Base-by-base conservation (phyloP, 2,888 invertebrate species). In the Allolobophora icterica region DNA sequence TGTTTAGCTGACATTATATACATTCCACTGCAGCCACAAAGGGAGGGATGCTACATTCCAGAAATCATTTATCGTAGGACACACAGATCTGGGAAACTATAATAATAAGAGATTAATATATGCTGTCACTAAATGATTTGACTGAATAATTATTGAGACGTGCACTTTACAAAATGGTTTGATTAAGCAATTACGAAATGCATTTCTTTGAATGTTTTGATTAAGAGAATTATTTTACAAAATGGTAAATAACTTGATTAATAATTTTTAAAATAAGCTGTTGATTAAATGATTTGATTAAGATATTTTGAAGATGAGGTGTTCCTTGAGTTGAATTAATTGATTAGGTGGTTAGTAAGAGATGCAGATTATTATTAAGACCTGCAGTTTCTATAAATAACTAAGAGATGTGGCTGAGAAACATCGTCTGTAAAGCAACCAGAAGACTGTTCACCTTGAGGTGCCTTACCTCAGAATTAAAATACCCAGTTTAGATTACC, bases 261-360 rank as follows among this genome's bases (percentile, higher is more conserved):
- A 87, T 87, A 21, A 84, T 34, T 87, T 87, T 35, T 35, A 1
- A 11, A 38, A 34, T 87, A 21, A n/a, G 15, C 38, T 87, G 38
- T 35, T 87, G 19, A n/a, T 34, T 87, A n/a, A 87, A n/a, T 87
- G 34, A 87, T 38, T 87, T 87, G 24, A 84, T 84, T 84, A 17
- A 15, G 84, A 15, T 35, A 84, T 8, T 11, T 21, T 15, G 34
- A 34, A 84, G 35, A 84, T 84, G 19, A 33, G 34, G n/a, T 34
- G 34, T 33, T 24, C 19, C 30, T 34, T 84, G 15, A 34, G 15
- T 35, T 15, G 15, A 21, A 19, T 84, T 84, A 13, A 34, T 2
- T 35, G 15, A 84, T 84, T 84, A 17, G 45, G 2, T 58, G 30
- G 58, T 58, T 58, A 17, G 45, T 45, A 58, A 58, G 58, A 58